Conservation (phyloP, 2,888 invertebrate genomes). For the Sialis lutaria region DNA sequence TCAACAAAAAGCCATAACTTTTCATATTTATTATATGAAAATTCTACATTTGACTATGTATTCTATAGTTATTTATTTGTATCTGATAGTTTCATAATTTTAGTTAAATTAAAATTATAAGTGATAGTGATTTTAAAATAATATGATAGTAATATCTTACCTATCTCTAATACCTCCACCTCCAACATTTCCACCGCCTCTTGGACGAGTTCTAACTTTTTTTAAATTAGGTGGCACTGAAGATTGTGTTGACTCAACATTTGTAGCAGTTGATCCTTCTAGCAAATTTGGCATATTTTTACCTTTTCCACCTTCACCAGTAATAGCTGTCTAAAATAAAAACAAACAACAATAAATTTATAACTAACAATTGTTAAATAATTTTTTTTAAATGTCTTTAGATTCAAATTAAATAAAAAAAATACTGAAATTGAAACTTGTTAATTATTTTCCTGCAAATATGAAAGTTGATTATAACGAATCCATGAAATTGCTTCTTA, state of each 20-base stretch:
- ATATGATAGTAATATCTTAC: neutral
- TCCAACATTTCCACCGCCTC: conserved; percentile 5
- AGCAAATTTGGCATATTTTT: neutral
- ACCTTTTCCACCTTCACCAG: conserved; percentile 4
- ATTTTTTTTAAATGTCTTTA: too few relatives aligned
- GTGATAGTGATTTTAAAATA: neutral
- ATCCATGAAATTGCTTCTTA: too few relatives aligned
- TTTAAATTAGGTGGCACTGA: neutral
- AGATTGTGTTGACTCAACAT: neutral
- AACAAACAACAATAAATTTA: too few relatives aligned
- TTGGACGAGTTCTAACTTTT: conserved; percentile 7
- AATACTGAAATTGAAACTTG: too few relatives aligned
- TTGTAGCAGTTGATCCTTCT: neutral
- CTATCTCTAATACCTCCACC: conserved; percentile 9
- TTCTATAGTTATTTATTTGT: too few relatives aligned
- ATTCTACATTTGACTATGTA: too few relatives aligned
- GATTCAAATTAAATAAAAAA: too few relatives aligned
- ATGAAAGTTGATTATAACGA: too few relatives aligned
- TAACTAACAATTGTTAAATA: too few relatives aligned
- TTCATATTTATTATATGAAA: too few relatives aligned
- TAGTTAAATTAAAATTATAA: neutral
- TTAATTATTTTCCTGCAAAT: too few relatives aligned
- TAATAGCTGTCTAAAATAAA: neutral
- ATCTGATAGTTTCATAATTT: neutral
- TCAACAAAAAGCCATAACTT: too few relatives aligned